Conservation (phyloP, 2,797 vertebrate species). For the Eospalax fontanierii region DNA sequence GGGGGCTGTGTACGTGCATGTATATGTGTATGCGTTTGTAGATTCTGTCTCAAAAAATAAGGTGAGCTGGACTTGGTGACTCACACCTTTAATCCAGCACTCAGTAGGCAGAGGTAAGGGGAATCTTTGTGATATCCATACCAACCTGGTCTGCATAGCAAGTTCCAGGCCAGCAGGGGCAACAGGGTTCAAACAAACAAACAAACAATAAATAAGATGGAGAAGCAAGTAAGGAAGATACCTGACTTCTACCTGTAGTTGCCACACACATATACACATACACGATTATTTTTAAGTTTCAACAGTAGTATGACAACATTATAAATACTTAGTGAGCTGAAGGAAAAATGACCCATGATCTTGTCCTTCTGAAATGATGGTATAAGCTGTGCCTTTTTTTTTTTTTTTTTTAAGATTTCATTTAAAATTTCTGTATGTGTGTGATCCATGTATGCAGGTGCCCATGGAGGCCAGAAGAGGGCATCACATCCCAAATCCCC, state of each 20-base stretch:
- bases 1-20: neutral
- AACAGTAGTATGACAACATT: neutral
- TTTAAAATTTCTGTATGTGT: too few relatives aligned
- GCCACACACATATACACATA: neutral
- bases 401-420: too few relatives aligned
- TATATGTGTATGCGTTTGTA: neutral
- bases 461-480: too few relatives aligned
- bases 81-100: neutral
- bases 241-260: neutral
- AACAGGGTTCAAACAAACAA: too few relatives aligned
- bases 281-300: neutral
- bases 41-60: neutral
- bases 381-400: slow-evolving; percentile 42
- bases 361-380: neutral
- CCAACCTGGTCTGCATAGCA: too few relatives aligned
- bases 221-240: neutral
- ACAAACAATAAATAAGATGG: neutral
- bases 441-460: too few relatives aligned
- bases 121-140: too few relatives aligned
- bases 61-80: neutral
- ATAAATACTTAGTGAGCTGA: neutral
- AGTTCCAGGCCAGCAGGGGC: too few relatives aligned
- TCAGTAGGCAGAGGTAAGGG: too few relatives aligned
- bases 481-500: too few relatives aligned
- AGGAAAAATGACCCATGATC: slow-evolving; percentile 28